phyloP scores from a whole-genome alignment of 2,888 invertebrate genomes.

The Lasioglossum oenotherae region DNA sequence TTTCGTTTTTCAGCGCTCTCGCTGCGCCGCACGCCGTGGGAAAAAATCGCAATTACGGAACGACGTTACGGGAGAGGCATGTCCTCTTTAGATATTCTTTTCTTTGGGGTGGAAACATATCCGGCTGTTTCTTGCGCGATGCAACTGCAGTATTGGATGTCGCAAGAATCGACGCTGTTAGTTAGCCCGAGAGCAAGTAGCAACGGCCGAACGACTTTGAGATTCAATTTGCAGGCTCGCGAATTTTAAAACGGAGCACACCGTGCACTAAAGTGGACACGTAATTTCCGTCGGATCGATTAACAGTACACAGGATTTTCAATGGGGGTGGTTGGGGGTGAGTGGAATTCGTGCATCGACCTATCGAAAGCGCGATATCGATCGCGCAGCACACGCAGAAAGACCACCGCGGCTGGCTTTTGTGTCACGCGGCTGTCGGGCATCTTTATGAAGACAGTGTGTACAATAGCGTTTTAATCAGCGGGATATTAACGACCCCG shows the following conservation, averaged over 20 bases:
- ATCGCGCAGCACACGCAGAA: conserved; percentile 51
- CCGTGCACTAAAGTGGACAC: conserved; percentile 62
- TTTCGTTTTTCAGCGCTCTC: background rate
- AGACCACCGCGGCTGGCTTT: conserved; percentile 48
- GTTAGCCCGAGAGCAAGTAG: conserved; percentile 39
- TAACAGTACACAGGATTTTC: conserved; percentile 61
- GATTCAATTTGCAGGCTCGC: conserved; percentile 63
- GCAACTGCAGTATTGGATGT: conserved; percentile 23
- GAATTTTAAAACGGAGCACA: conserved; percentile 57
- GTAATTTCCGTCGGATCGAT: conserved; percentile 69
- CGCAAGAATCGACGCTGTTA: conserved; percentile 47
- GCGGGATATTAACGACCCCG: conserved; percentile 28
- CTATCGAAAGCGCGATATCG: conserved; percentile 55
- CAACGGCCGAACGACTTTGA: conserved; percentile 56
- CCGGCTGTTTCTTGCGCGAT: background rate
- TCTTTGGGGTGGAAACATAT: background rate
- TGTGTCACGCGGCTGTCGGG: conserved; percentile 33
- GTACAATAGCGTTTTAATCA: conserved; percentile 52
- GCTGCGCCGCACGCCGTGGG: background rate
- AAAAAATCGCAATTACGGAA: background rate
- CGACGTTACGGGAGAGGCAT: background rate
- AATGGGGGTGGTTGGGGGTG: background rate
- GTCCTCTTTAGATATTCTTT: background rate
- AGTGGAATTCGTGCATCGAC: conserved; percentile 50
- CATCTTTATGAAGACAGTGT: conserved; percentile 29